phyloP scores from a whole-genome alignment of 1,140 invertebrate species.

The Caerostris darwini region DNA sequence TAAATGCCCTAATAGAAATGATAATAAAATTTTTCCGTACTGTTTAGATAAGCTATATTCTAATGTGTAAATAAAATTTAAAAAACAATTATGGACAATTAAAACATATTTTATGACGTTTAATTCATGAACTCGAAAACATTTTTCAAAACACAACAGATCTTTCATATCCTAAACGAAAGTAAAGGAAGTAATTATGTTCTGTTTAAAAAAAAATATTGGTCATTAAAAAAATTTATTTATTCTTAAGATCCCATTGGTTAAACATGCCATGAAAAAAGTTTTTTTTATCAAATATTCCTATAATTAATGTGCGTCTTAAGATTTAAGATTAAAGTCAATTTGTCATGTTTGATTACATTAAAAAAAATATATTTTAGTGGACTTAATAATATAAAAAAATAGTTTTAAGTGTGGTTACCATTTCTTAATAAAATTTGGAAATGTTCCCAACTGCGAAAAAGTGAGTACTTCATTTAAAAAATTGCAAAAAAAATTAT shows the following conservation, averaged over 20 bases:
- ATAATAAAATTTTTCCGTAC: too few species aligned
- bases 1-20: too few species aligned
- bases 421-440: background rate
- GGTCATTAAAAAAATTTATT: background rate
- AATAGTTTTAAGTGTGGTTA: background rate
- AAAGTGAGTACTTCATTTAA: conserved; percentile 15
- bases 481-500: background rate
- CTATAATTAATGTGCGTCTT: background rate
- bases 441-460: background rate
- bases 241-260: background rate
- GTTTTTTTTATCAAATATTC: background rate
- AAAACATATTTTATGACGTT: too few species aligned
- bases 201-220: background rate
- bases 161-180: too few species aligned
- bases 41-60: too few species aligned
- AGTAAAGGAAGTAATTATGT: background rate
- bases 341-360: conserved; percentile 13
- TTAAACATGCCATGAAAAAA: background rate
- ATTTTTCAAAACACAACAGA: too few species aligned
- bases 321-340: conserved; percentile 5
- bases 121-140: too few species aligned
- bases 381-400: background rate
- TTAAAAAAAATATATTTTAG: background rate
- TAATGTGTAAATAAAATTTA: too few species aligned
- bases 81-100: too few species aligned